Evolutionary conservation across 2,888 invertebrate species (phyloP).

Genomic region (Tuta absoluta): DNA sequence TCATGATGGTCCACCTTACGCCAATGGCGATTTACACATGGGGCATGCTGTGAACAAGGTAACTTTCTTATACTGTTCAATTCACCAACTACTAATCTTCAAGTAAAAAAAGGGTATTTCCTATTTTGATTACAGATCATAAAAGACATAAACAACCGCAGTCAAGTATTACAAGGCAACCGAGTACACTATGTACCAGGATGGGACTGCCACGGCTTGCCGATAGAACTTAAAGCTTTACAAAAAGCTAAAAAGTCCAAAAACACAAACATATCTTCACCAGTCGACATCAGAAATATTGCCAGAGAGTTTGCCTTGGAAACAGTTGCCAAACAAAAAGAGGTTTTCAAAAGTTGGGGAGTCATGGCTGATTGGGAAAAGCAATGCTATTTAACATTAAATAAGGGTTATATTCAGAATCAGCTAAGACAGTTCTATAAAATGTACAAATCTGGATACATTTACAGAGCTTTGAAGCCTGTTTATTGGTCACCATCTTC

Average conservation of each 20-base stretch:
- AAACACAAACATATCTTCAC: constrained; percentile 47
- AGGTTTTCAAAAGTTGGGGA: constrained; percentile 93
- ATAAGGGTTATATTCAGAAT: constrained; percentile 87
- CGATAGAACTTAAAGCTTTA: constrained; percentile 96
- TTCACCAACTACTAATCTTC: no score
- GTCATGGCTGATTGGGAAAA: constrained; percentile 93
- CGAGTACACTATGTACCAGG: constrained; percentile 94
- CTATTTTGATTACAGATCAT: constrained; percentile 85
- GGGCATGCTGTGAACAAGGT: constrained; percentile 99
- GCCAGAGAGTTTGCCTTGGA: constrained; percentile 89
- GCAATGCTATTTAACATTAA: constrained; percentile 90
- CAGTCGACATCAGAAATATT: constrained; percentile 61
- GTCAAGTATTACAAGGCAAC: constrained; percentile 88
- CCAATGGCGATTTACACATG: constrained; percentile 97
- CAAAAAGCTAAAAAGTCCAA: constrained; percentile 69
- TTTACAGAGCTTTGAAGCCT: constrained; percentile 94
- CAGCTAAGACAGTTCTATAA: constrained; percentile 91
- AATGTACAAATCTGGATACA: constrained; percentile 88
- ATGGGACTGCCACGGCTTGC: constrained; percentile 99
- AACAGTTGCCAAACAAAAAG: constrained; percentile 86
- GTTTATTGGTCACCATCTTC: constrained; percentile 99
- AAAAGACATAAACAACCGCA: constrained; percentile 95
- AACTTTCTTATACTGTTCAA: constrained; percentile 28
- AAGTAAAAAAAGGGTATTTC: not conserved
- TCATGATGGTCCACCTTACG: constrained; percentile 99